Evolutionary conservation across 2,888 invertebrate genomes (phyloP).

Genomic region (Caenorhabditis doughertyi): DNA sequence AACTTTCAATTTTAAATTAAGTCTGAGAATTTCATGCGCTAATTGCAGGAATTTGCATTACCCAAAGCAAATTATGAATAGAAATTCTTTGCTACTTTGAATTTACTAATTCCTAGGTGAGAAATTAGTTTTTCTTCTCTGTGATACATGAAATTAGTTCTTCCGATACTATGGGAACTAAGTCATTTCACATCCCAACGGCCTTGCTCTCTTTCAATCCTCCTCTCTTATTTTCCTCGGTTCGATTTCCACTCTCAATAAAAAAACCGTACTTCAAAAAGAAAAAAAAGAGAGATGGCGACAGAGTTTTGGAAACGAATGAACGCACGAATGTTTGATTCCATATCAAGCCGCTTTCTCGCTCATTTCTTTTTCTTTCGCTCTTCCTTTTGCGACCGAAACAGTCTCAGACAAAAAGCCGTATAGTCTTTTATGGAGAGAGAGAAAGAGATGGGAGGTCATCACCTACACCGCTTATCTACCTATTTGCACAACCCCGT

Average conservation of each 20-base stretch:
- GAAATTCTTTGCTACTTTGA: not conserved
- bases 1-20: not conserved
- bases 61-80: no score
- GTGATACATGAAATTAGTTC: constrained; percentile 10
- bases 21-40: not conserved
- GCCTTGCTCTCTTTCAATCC: constrained; percentile 37
- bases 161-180: constrained; percentile 32
- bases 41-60: no score
- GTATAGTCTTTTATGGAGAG: constrained; percentile 45
- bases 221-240: not conserved
- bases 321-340: constrained; percentile 62
- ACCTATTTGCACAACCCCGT: constrained; percentile 60
- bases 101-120: not conserved
- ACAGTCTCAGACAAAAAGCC: constrained; percentile 49
- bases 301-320: constrained; percentile 45
- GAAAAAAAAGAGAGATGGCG: constrained; percentile 7
- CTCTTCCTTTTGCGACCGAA: not conserved
- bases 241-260: constrained; percentile 25
- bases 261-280: constrained; percentile 42
- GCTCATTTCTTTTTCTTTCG: constrained; percentile 39
- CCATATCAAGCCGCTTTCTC: constrained; percentile 61
- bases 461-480: constrained; percentile 63
- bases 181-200: constrained; percentile 26
- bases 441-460: constrained; percentile 46
- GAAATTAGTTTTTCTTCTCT: not conserved